A percentile compares a stretch with the other conserved stretches of the same genome.
Conservation (phyloP, 2,797 vertebrate species). For the Notamacropus eugenii region DNA sequence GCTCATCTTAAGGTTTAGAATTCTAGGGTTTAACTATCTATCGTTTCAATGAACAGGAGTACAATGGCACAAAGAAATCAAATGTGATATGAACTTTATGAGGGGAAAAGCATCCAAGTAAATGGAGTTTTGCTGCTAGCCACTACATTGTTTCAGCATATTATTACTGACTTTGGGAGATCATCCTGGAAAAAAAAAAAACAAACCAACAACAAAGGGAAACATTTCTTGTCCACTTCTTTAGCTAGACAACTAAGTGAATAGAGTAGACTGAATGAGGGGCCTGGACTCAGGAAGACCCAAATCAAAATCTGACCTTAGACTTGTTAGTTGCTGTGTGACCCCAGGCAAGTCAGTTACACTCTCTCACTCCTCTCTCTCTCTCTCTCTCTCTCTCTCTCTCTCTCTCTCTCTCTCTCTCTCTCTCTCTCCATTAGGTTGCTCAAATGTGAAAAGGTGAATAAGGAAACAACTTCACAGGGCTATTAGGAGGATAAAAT, state of each 20-base stretch:
- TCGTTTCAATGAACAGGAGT: constrained; percentile 53
- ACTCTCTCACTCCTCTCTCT: too few species aligned
- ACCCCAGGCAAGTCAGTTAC: neutral
- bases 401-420: too few species aligned
- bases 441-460: neutral
- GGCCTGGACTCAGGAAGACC: neutral
- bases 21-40: constrained; percentile 73
- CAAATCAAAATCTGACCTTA: neutral
- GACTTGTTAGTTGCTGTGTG: neutral
- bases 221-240: neutral
- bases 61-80: constrained; percentile 13
- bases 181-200: neutral
- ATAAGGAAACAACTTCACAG: neutral
- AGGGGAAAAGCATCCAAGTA: neutral
- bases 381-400: too few species aligned
- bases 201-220: neutral
- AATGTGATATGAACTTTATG: neutral
- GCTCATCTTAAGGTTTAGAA: constrained; percentile 75
- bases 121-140: neutral
- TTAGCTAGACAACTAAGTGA: neutral
- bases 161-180: neutral
- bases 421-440: neutral
- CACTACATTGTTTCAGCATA: neutral
- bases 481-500: neutral
- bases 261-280: neutral